These are phyloP conservation scores for Pycnonotus jocosus DNA, from an alignment of 2,113 vertebrate genomes.

Conservation along the genomic window DNA sequence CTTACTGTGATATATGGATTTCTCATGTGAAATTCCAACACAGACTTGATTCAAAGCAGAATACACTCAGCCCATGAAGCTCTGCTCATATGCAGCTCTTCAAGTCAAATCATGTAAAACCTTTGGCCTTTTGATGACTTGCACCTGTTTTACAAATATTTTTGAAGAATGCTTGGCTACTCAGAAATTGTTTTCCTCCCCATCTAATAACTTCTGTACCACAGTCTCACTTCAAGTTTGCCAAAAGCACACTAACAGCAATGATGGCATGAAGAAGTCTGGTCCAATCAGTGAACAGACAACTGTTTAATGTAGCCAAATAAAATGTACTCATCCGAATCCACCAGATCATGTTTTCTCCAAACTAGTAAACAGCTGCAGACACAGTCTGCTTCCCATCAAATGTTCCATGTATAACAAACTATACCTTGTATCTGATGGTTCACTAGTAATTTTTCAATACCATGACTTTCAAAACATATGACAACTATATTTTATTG, in stretches of 20 bases:
- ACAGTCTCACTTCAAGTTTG: not conserved
- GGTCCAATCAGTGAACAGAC: slow-evolving; percentile 26
- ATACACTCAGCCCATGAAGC: not conserved
- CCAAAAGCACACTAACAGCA: not conserved
- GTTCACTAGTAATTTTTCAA: slow-evolving; percentile 64
- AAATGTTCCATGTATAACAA: slow-evolving; percentile 49
- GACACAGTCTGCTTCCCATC: slow-evolving; percentile 68
- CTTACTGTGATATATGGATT: not conserved
- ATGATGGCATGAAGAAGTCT: not conserved
- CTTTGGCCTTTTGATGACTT: slow-evolving; percentile 21
- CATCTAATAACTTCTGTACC: not conserved
- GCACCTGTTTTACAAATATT: not conserved
- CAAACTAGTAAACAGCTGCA: slow-evolving; percentile 64
- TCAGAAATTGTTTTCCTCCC: not conserved
- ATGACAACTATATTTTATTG: slow-evolving; percentile 60
- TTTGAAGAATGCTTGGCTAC: not conserved
- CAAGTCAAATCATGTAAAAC: slow-evolving; percentile 7
- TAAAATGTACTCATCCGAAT: slow-evolving; percentile 58
- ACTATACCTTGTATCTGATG: slow-evolving; percentile 56
- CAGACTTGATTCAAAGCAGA: slow-evolving; percentile 51
- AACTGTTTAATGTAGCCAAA: slow-evolving; percentile 35
- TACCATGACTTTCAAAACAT: slow-evolving; percentile 58
- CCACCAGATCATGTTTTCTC: slow-evolving; percentile 60
- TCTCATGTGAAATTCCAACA: slow-evolving; percentile 23
- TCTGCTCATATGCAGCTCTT: not conserved